Percentiles rank a stretch among this genome's conserved stretches.
Conservation (phyloP, 2,113 vertebrate species). For the Emydura subglobosa region DNA sequence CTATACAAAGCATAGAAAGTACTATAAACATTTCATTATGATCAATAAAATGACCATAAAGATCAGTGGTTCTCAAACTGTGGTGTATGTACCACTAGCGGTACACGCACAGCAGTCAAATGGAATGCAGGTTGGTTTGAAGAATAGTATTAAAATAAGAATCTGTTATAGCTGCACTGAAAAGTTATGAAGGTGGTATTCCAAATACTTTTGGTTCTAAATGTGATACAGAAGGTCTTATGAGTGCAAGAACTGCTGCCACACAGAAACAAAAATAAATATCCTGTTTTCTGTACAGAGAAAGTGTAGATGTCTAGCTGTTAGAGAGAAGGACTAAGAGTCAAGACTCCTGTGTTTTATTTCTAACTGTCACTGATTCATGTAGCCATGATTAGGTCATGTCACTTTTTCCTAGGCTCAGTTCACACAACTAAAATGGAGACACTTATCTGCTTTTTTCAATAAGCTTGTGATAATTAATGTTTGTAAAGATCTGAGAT, state of each 20-base stretch:
- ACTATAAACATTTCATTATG: fast-evolving
- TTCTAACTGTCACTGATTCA: background rate
- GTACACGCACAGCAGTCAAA: background rate
- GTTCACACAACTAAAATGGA: background rate
- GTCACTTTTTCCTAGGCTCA: background rate
- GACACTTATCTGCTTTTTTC: background rate
- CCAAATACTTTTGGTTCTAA: background rate
- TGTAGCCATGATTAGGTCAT: background rate
- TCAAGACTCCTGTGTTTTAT: background rate
- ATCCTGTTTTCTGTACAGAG: fast-evolving
- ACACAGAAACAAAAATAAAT: background rate
- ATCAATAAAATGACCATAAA: background rate
- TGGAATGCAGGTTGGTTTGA: background rate
- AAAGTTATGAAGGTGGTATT: background rate
- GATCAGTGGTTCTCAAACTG: no score
- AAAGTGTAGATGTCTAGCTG: background rate
- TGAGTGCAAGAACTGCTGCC: fast-evolving
- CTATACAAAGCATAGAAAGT: background rate
- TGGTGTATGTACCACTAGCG: background rate
- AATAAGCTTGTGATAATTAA: background rate
- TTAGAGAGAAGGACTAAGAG: fast-evolving
- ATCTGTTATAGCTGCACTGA: background rate
- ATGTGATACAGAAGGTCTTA: background rate
- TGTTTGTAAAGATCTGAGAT: background rate
- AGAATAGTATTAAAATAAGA: background rate